Conservation (phyloP, 1,140 invertebrate species). For the Himalopsyche phryganea region DNA sequence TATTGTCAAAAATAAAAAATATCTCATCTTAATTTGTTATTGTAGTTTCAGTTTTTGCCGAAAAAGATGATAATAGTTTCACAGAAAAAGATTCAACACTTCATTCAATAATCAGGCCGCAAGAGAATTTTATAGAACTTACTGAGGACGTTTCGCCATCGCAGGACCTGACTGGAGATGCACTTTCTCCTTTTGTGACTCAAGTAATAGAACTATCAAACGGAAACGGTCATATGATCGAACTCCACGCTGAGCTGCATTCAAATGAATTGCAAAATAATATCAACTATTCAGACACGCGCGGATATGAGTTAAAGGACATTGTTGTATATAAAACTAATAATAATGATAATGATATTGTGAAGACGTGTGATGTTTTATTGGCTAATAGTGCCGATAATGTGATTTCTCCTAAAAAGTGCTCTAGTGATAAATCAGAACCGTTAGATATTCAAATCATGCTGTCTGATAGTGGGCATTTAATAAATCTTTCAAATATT, state of each 20-base stretch:
- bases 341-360: slow-evolving; percentile 19
- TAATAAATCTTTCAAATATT: slow-evolving; percentile 26
- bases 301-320: slow-evolving; percentile 15
- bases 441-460: slow-evolving; percentile 30
- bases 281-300: neutral
- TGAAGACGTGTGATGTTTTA: slow-evolving; percentile 23
- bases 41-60: slow-evolving; percentile 2
- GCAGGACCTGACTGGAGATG: slow-evolving; percentile 7
- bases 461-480: slow-evolving; percentile 19
- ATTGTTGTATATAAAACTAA: slow-evolving; percentile 24
- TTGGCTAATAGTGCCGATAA: slow-evolving; percentile 12
- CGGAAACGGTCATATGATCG: slow-evolving; percentile 24
- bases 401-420: neutral
- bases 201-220: slow-evolving; percentile 25
- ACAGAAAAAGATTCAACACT: neutral
- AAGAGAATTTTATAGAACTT: slow-evolving; percentile 17
- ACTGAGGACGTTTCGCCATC: slow-evolving; percentile 14
- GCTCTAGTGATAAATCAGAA: neutral
- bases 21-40: neutral
- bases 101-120: slow-evolving; percentile 6
- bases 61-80: slow-evolving; percentile 1
- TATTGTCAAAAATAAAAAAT: neutral
- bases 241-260: slow-evolving; percentile 15
- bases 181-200: slow-evolving; percentile 12
- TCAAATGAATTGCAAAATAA: neutral